A percentile compares a stretch with the other conserved stretches of the same genome.
These are phyloP conservation scores for Micoletzkya japonica DNA, from an alignment of 2,888 invertebrate species.

Conservation along the genomic window DNA sequence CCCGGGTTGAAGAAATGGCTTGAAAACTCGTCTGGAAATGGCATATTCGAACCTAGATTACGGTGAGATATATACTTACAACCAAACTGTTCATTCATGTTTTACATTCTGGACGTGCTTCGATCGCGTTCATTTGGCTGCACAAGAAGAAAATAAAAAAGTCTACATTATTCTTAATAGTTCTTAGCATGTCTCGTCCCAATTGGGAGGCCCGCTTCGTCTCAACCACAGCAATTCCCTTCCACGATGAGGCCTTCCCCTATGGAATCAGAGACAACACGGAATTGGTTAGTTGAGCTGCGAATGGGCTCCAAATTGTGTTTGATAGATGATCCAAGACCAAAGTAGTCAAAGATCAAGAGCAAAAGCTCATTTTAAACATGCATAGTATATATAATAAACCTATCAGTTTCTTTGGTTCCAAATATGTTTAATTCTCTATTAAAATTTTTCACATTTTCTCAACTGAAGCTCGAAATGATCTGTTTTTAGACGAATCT, in stretches of 20 bases:
- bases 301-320: too few species aligned
- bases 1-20: not conserved
- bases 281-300: slow-evolving; percentile 23
- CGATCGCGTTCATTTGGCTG: not conserved
- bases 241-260: slow-evolving; percentile 21
- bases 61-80: not conserved
- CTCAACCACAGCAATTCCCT: slow-evolving; percentile 17
- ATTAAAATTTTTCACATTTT: not conserved
- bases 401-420: too few species aligned
- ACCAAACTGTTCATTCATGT: too few species aligned
- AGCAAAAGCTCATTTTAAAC: not conserved
- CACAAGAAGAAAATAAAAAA: not conserved
- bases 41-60: not conserved
- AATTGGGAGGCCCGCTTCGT: slow-evolving; percentile 27
- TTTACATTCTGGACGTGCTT: not conserved
- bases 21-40: not conserved
- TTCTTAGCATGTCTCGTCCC: slow-evolving; percentile 1
- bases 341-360: too few species aligned
- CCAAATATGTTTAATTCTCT: not conserved
- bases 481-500: too few species aligned
- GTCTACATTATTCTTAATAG: not conserved
- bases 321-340: too few species aligned
- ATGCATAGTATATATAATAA: not conserved
- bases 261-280: slow-evolving; percentile 28
- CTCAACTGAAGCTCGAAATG: too few species aligned